Evolutionary conservation across 1,140 invertebrate genomes (phyloP).

Genomic region (Aleiodes sp.): DNA sequence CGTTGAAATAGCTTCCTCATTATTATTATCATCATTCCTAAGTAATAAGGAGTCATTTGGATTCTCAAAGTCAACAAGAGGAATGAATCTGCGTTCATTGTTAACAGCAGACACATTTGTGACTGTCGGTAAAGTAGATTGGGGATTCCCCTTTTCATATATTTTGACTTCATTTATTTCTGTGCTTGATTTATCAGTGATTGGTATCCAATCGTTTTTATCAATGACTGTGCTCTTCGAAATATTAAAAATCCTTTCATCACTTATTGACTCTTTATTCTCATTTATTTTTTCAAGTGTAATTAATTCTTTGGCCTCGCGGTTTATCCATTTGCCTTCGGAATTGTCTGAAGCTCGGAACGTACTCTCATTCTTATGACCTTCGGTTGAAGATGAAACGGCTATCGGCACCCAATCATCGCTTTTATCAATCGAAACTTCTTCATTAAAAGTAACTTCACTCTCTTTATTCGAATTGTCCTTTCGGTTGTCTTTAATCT

Average conservation of each 20-base stretch:
- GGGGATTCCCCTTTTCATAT: not conserved
- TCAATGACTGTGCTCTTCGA: slow-evolving; percentile 37
- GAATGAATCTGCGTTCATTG: slow-evolving; percentile 57
- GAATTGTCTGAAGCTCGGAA: slow-evolving; percentile 39
- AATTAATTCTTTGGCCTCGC: slow-evolving; percentile 40
- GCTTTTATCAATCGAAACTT: not conserved
- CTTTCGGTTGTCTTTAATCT: not conserved
- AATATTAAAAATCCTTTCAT: not conserved
- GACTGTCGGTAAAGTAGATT: not conserved
- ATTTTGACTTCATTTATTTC: not conserved
- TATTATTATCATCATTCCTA: slow-evolving; percentile 23
- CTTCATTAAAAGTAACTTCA: not conserved
- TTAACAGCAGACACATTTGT: not conserved
- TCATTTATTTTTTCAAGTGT: not conserved
- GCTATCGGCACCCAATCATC: slow-evolving; percentile 34
- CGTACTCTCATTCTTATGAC: slow-evolving; percentile 23
- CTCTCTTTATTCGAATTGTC: not conserved
- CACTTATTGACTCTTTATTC: not conserved
- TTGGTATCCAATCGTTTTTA: slow-evolving; percentile 56
- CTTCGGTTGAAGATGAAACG: not conserved
- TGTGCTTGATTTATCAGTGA: slow-evolving; percentile 26
- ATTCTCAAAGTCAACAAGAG: slow-evolving; percentile 47
- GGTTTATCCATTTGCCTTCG: slow-evolving; percentile 49
- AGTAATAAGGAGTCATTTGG: not conserved
- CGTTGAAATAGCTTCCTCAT: not conserved